Base-by-base conservation (phyloP, 2,888 invertebrate genomes). In the Tuta absoluta region DNA sequence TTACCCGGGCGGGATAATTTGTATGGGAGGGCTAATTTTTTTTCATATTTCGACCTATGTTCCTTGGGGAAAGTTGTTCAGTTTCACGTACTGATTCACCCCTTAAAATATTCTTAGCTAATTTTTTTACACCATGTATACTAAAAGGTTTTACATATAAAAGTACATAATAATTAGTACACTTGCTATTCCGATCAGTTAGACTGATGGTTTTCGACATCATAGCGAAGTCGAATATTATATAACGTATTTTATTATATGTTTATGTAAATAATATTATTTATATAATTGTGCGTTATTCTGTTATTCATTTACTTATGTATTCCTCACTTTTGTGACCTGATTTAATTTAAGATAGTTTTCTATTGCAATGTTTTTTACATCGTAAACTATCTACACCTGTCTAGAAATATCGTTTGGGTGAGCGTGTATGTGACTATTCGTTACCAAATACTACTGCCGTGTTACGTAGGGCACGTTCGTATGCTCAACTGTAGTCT, bases 281-380 rank as follows among this genome's bases (percentile, higher is more conserved):
- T 72, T 74, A 70, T 69, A 65, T 65, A 66, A 62, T 69, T 67
- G 66, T 63, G 65, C 65, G 69, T 68, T 68, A 63, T 72, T 67
- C 70, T 69, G 56, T 33, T 56, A 56, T 33, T 56, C 33, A 75
- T 75, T 72, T 76, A 72, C 78, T 80, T 82, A 81, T 82, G 77
- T 84, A 81, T 84, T 82, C 82, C 85, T 88, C 86, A 86, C 87
- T 90, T 87, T 82, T 91, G 91, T 91, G 91, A 91, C 91, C 91
- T 91, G 91, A 91, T 90, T 90, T 90, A 87, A 84, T 87, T 87
- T 91, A 91, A 91, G 90, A 80, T 82, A 79, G 82, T 84, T 87
- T 86, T 85, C 81, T 82, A 81, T 78, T 76, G 78, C 77, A 75
- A 74, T 80, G 77, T 77, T 79, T 71, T 77, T 62, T 74, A 78